Conservation (phyloP, 2,113 vertebrate species). For the Nanorana parkeri region DNA sequence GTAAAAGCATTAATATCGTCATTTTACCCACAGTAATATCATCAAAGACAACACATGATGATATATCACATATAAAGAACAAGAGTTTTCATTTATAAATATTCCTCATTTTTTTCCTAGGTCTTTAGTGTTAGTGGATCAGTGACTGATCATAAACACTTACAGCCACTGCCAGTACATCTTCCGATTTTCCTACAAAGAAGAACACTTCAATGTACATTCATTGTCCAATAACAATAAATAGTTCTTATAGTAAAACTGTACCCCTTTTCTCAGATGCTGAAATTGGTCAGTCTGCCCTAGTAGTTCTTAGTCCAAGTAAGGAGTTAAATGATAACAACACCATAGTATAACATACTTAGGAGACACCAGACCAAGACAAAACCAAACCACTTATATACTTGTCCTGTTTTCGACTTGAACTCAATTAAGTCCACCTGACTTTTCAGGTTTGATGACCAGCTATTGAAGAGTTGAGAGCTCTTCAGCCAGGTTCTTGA, state of each 20-base stretch:
- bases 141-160: neutral
- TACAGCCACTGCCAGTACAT: neutral
- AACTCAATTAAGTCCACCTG: neutral
- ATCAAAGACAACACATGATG: conserved; percentile 48
- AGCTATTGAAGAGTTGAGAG: conserved; percentile 17
- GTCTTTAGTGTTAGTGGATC: neutral
- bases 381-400: conserved; percentile 38
- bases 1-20: conserved; percentile 32
- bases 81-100: conserved; percentile 26
- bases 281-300: neutral
- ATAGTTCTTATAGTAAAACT: conserved; percentile 21
- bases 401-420: conserved; percentile 29
- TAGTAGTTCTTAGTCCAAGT: conserved; percentile 10
- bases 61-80: conserved; percentile 45
- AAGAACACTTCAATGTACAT: conserved; percentile 53
- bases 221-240: conserved; percentile 53
- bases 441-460: conserved; percentile 32
- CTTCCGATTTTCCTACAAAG: neutral
- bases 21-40: conserved; percentile 26
- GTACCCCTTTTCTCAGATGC: neutral
- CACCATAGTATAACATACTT: conserved; percentile 40
- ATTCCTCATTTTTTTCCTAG: neutral
- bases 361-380: conserved; percentile 48
- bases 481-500: conserved; percentile 30
- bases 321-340: conserved; percentile 8